Conservation (phyloP, 2,888 invertebrate species). For the Drosophila sordidula region DNA sequence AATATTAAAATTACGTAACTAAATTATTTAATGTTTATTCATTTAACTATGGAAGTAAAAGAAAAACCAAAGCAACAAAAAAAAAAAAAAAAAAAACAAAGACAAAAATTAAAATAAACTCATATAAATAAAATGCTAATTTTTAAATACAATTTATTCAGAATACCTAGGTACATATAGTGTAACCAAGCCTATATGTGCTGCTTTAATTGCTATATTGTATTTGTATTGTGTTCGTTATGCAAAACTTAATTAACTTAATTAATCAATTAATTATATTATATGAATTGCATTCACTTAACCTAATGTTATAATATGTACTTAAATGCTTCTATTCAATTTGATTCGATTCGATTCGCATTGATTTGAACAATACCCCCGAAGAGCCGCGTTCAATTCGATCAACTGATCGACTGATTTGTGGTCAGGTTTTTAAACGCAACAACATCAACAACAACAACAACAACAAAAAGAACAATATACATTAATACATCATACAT, state of each 20-base stretch:
- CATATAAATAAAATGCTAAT: conserved; percentile 41
- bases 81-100: conserved; percentile 2
- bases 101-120: conserved; percentile 25
- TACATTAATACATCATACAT: conserved; percentile 31
- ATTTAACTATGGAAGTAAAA: conserved; percentile 53
- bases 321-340: conserved; percentile 47
- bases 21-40: conserved; percentile 76
- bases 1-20: conserved; percentile 69
- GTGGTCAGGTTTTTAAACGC: conserved; percentile 39
- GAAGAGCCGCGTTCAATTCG: conserved; percentile 31
- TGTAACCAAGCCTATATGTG: conserved; percentile 13
- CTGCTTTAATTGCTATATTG: conserved; percentile 57
- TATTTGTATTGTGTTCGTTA: conserved; percentile 69
- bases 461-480: conserved; percentile 31
- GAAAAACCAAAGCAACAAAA: conserved; percentile 13
- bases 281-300: conserved; percentile 59
- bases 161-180: conserved; percentile 19
- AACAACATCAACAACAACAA: conserved; percentile 54
- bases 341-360: conserved; percentile 64
- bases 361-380: conserved; percentile 50
- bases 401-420: conserved; percentile 2
- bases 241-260: conserved; percentile 56
- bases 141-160: conserved; percentile 39
- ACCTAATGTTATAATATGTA: conserved; percentile 49
- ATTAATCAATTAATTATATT: conserved; percentile 60